Percentiles rank a stretch among this genome's conserved stretches.
Conservation (phyloP, 2,888 invertebrate species). For the Ormyrus thymus region DNA sequence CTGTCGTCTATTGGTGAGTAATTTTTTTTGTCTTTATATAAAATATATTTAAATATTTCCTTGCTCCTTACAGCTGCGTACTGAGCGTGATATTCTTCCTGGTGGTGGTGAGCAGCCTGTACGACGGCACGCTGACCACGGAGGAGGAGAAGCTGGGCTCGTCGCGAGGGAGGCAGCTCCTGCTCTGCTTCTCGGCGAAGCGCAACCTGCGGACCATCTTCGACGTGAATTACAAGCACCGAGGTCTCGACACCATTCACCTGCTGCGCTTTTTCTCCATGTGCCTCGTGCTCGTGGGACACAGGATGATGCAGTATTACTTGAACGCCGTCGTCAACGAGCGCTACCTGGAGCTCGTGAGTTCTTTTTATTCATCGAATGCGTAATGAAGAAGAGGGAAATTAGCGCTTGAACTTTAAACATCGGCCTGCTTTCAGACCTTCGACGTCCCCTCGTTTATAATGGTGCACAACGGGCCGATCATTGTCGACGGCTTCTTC, state of each 20-base stretch:
- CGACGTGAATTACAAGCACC: conserved; percentile 57
- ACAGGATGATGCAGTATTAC: conserved; percentile 62
- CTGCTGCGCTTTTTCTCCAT: conserved; percentile 61
- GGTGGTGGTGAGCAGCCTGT: conserved; percentile 39
- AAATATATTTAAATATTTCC: background rate
- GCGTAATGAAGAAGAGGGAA: too few species aligned
- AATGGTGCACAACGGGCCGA: conserved; percentile 60
- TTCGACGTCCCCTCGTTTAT: conserved; percentile 39
- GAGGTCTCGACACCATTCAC: conserved; percentile 65
- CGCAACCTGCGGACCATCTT: conserved; percentile 63
- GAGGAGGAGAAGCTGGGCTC: conserved; percentile 27
- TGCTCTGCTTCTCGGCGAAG: conserved; percentile 65
- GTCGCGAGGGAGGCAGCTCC: conserved; percentile 51
- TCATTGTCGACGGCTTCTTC: conserved; percentile 64
- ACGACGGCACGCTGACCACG: conserved; percentile 41
- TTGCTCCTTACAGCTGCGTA: background rate
- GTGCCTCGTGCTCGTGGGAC: conserved; percentile 60
- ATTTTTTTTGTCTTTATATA: background rate
- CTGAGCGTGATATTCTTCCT: conserved; percentile 17
- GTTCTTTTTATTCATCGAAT: background rate
- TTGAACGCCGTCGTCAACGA: conserved; percentile 38
- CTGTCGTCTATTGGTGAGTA: conserved; percentile 61
- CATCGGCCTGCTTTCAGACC: conserved; percentile 27
- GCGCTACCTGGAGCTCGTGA: conserved; percentile 40
- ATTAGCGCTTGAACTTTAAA: background rate